These are phyloP conservation scores for Turritopsis rubra DNA, from an alignment of 30 jellyfish, hydroid and myxozoan genomes.

Conservation along the genomic window DNA sequence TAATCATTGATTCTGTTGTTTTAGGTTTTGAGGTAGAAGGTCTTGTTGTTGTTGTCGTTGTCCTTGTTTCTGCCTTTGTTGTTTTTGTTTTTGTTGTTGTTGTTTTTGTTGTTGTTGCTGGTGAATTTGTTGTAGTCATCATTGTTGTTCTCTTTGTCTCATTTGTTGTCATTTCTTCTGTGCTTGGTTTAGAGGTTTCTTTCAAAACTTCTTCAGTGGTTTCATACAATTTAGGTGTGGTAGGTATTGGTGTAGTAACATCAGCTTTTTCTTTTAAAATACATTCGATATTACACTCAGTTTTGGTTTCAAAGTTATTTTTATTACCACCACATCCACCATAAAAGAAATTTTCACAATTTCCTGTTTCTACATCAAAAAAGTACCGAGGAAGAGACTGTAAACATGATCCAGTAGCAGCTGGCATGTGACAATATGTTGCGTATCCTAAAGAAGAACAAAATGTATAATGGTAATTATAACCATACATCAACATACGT, in stretches of 20 bases:
- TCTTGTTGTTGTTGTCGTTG: slow-evolving; percentile 20
- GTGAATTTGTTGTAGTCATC: slow-evolving; percentile 22
- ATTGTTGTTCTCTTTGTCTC: slow-evolving; percentile 14
- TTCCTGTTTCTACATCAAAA: slow-evolving; percentile 44
- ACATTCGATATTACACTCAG: slow-evolving; percentile 30
- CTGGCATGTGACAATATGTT: slow-evolving; percentile 68
- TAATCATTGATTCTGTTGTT: neutral
- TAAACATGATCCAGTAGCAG: slow-evolving; percentile 70
- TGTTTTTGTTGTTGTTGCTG: slow-evolving; percentile 11
- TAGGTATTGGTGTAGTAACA: neutral
- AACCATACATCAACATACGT: neutral
- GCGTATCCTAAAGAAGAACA: slow-evolving; percentile 40
- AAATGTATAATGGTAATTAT: neutral
- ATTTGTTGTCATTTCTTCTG: neutral
- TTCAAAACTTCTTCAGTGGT: neutral
- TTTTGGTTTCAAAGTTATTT: slow-evolving; percentile 41
- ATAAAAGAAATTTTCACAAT: slow-evolving; percentile 59
- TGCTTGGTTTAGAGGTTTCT: neutral
- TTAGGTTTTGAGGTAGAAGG: slow-evolving; percentile 8
- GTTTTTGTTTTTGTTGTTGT: slow-evolving; percentile 23
- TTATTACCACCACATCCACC: slow-evolving; percentile 84
- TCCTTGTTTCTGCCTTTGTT: slow-evolving; percentile 18
- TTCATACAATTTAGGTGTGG: neutral
- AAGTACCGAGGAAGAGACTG: slow-evolving; percentile 37
- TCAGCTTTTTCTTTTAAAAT: slow-evolving; percentile 14